Conservation (phyloP, 92 coral and sea anemone genomes). For the Parazoanthus darwini region DNA sequence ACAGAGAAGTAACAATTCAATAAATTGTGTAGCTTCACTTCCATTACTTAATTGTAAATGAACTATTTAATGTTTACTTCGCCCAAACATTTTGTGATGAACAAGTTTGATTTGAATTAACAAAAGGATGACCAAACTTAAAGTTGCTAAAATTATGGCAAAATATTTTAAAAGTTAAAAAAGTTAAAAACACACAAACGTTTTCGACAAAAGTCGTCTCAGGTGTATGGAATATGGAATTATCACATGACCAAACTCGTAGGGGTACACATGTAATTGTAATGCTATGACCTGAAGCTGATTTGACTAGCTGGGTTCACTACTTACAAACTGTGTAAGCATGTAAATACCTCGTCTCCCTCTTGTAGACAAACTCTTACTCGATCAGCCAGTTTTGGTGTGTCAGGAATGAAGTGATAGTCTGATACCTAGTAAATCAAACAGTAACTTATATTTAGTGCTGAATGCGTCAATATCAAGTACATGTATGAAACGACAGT, state of each 20-base stretch:
- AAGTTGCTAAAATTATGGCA: too few relatives aligned
- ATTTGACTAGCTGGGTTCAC: not conserved
- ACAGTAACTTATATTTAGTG: not conserved
- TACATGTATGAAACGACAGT: too few relatives aligned
- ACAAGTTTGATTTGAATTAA: too few relatives aligned
- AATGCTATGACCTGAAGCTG: not conserved
- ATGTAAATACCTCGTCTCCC: conserved; percentile 83
- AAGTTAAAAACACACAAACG: too few relatives aligned
- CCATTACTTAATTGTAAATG: too few relatives aligned
- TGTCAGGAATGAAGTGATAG: conserved; percentile 95
- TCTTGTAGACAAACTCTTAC: conserved; percentile 95
- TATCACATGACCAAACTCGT: too few relatives aligned
- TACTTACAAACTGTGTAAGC: not conserved
- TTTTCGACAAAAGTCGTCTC: too few relatives aligned
- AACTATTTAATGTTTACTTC: not conserved
- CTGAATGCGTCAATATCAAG: not conserved
- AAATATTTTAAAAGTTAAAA: too few relatives aligned
- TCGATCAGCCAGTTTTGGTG: conserved; percentile 90
- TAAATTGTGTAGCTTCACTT: not conserved
- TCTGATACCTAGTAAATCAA: conserved; percentile 74
- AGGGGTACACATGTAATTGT: too few relatives aligned
- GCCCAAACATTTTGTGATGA: too few relatives aligned
- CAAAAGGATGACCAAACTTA: too few relatives aligned
- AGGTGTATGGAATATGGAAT: too few relatives aligned
- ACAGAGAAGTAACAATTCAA: not conserved